A percentile compares a stretch with the other conserved stretches of the same genome.
phyloP scores from a whole-genome alignment of 2,113 vertebrate species.

The Myrmecophaga tridactyla region DNA sequence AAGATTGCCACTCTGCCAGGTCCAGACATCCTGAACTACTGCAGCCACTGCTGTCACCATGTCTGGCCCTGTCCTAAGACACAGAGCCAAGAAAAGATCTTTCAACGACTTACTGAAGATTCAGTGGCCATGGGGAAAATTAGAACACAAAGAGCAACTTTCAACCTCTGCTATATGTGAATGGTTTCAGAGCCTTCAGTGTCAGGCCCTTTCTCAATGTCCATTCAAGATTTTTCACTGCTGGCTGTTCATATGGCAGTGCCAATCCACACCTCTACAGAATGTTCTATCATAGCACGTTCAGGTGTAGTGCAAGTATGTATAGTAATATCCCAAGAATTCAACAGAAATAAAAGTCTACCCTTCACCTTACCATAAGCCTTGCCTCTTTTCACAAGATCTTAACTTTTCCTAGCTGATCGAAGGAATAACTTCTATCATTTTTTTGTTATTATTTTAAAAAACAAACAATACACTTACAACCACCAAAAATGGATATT shows the following conservation, averaged over 20 bases:
- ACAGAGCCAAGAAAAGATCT: not conserved
- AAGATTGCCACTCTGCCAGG: not conserved
- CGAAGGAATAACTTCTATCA: not conserved
- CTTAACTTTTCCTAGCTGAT: not conserved
- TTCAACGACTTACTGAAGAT: not conserved
- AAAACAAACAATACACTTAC: too few species aligned
- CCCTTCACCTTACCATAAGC: not conserved
- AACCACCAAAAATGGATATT: too few species aligned
- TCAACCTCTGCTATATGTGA: not conserved
- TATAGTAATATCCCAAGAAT: not conserved
- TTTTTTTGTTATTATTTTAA: too few species aligned
- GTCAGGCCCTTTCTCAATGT: not conserved
- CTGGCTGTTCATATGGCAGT: too few species aligned
- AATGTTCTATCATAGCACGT: not conserved
- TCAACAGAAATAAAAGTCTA: not conserved
- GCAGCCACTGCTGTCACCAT: not conserved
- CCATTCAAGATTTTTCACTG: not conserved
- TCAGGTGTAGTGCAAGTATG: not conserved
- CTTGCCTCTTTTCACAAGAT: not conserved
- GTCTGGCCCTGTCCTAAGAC: not conserved
- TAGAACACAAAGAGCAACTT: not conserved
- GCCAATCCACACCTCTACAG: not conserved
- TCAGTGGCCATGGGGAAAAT: not conserved
- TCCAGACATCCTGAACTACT: not conserved
- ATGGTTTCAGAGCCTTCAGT: not conserved